Evolutionary conservation across 2,113 vertebrate genomes (phyloP), one percentile per base, ranked within the genome.

Genomic region (Psephotus haematonotus): DNA sequence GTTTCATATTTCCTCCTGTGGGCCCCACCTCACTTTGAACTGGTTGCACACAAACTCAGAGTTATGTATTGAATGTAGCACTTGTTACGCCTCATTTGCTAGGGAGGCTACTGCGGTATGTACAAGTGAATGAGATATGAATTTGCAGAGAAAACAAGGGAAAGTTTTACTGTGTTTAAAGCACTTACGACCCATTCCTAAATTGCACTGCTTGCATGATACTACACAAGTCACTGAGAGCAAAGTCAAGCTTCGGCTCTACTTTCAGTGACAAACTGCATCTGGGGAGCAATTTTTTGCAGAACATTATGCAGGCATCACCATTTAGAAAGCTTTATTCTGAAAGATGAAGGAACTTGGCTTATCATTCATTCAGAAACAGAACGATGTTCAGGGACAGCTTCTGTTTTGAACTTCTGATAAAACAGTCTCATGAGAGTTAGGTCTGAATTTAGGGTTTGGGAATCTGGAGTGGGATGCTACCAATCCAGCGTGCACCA

Each of bases 401-500:
- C 17, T 80, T 77, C 71, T 70, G 69, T 2, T 78, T 82, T 62
- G 44, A 77, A 39, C 33, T 76, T 75, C 35, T 3, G 3, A 28
- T 17, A 67, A 53, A 71, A 53, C 9, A 59, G 31, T 13, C 31
- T 41, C 22, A 35, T 6, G 10, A 55, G 24, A 77, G 29, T 62
- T 62, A n/a, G 20, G 17, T 50, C n/a, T 47, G 39, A 92, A 86
- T 39, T 76, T 6, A 71, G 43, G 0, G 1, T 18, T 49, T 43
- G 65, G n/a, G 52, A 53, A 75, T 41, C 28, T 33, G 19, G 33
- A 71, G 39, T 5, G 11, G 13, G 33, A 47, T 6, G 17, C 46
- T n/a, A 84, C 35, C 47, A 55, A 39, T 3, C 3, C 53, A 47
- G 14, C 1, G 1, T 0, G 25, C 0, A 13, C 2, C 1, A 6